phyloP scores from a whole-genome alignment of 2,113 vertebrate genomes.

The Saguinus imperator region DNA sequence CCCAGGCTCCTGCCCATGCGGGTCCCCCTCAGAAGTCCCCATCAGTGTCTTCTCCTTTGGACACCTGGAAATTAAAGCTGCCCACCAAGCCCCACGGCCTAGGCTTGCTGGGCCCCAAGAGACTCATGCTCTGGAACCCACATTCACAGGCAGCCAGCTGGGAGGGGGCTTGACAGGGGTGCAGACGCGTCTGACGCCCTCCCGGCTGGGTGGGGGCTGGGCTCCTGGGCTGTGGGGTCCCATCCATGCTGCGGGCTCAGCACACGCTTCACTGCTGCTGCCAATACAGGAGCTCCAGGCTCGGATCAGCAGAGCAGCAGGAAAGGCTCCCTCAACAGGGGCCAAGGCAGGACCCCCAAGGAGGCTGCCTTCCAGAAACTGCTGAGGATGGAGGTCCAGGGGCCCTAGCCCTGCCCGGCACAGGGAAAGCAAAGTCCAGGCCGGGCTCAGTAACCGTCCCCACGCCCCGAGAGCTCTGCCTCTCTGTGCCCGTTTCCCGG shows the following conservation, averaged over 20 bases:
- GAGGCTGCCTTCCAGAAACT: neutral
- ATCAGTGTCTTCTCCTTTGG: rapidly evolving
- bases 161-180: rapidly evolving
- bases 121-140: too few species aligned
- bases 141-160: rapidly evolving
- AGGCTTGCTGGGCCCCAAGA: too few species aligned
- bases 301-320: rapidly evolving
- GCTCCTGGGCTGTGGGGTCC: neutral
- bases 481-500: neutral
- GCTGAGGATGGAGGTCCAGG: neutral
- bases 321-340: rapidly evolving
- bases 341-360: neutral
- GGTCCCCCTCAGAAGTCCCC: neutral
- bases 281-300: neutral
- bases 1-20: neutral
- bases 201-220: neutral
- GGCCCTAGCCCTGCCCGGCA: neutral
- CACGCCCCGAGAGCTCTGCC: too few species aligned
- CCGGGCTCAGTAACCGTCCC: rapidly evolving
- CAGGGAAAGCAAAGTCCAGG: neutral
- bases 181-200: neutral
- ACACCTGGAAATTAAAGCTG: rapidly evolving
- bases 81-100: neutral
- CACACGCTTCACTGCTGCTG: too few species aligned
- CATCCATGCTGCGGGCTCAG: too few species aligned